Percentiles rank a stretch among this genome's conserved stretches.
Conservation (phyloP, 2,888 invertebrate species). For the Acleris holmiana region DNA sequence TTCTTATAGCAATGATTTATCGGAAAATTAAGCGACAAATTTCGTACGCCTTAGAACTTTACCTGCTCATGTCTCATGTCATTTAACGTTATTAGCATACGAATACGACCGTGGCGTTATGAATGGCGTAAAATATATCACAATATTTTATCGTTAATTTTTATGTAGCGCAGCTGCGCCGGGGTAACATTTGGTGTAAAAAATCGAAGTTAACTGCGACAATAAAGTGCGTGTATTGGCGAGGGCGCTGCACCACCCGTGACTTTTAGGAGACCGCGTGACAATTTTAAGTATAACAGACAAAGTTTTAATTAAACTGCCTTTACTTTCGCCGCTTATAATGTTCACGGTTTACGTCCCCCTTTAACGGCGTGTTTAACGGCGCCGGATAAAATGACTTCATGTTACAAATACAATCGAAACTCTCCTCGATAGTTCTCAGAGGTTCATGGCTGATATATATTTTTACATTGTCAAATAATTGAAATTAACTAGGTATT, state of each 20-base stretch:
- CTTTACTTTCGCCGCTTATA: conserved; percentile 30
- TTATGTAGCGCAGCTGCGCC: conserved; percentile 67
- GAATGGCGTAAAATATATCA: background rate
- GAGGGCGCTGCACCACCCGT: conserved; percentile 22
- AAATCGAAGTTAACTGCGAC: conserved; percentile 51
- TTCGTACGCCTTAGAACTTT: background rate
- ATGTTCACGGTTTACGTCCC: conserved; percentile 29
- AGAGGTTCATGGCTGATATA: no score
- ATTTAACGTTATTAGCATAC: conserved; percentile 4
- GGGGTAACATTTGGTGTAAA: conserved; percentile 61
- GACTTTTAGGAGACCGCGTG: conserved; percentile 34
- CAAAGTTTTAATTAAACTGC: conserved; percentile 36
- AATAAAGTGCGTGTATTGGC: conserved; percentile 43
- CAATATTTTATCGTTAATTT: conserved; percentile 43
- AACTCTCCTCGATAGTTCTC: background rate
- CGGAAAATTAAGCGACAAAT: no score
- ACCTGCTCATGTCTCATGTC: conserved; percentile 1
- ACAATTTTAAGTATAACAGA: conserved; percentile 37
- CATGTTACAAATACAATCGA: background rate
- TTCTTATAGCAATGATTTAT: no score
- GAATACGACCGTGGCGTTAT: background rate
- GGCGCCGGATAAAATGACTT: conserved; percentile 18
- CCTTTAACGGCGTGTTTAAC: conserved; percentile 30
- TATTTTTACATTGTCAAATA: no score
- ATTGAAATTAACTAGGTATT: no score